Conservation (phyloP, 1,140 invertebrate genomes). For the Aphaenogaster floridana region DNA sequence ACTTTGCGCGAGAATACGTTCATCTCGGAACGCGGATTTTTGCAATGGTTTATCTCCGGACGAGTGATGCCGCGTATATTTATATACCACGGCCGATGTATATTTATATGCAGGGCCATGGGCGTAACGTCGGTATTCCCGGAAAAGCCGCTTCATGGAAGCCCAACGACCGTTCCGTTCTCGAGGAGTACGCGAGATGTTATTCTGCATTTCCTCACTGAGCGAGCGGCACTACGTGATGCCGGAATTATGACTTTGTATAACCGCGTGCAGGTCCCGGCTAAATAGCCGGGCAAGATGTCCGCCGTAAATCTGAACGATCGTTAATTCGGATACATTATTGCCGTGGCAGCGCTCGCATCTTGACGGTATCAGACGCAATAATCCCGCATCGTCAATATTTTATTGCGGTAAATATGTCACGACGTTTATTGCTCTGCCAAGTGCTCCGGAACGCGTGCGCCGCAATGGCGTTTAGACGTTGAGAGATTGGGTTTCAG, state of each 20-base stretch:
- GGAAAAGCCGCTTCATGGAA: slow-evolving; percentile 54
- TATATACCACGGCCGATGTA: slow-evolving; percentile 41
- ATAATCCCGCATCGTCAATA: slow-evolving; percentile 53
- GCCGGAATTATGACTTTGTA: slow-evolving; percentile 47
- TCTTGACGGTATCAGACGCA: slow-evolving; percentile 41
- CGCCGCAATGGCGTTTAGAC: not conserved
- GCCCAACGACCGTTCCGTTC: slow-evolving; percentile 8
- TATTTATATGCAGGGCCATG: slow-evolving; percentile 51
- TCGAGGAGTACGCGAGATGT: not conserved
- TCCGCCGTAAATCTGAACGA: slow-evolving; percentile 41
- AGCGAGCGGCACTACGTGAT: not conserved
- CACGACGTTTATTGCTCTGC: slow-evolving; percentile 38
- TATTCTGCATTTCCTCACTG: slow-evolving; percentile 23
- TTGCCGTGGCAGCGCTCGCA: slow-evolving; percentile 4
- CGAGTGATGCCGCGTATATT: slow-evolving; percentile 39
- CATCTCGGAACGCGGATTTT: slow-evolving; percentile 25
- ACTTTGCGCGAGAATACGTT: not conserved
- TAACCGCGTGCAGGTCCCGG: not conserved
- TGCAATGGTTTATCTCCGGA: slow-evolving; percentile 10
- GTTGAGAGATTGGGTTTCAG: not conserved
- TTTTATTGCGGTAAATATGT: slow-evolving; percentile 51
- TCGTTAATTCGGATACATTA: slow-evolving; percentile 52
- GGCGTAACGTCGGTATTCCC: slow-evolving; percentile 25
- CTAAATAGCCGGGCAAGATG: slow-evolving; percentile 47
- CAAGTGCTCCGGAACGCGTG: not conserved